Evolutionary conservation across 2,113 vertebrate species (phyloP).

Genomic region (Colius striatus): DNA sequence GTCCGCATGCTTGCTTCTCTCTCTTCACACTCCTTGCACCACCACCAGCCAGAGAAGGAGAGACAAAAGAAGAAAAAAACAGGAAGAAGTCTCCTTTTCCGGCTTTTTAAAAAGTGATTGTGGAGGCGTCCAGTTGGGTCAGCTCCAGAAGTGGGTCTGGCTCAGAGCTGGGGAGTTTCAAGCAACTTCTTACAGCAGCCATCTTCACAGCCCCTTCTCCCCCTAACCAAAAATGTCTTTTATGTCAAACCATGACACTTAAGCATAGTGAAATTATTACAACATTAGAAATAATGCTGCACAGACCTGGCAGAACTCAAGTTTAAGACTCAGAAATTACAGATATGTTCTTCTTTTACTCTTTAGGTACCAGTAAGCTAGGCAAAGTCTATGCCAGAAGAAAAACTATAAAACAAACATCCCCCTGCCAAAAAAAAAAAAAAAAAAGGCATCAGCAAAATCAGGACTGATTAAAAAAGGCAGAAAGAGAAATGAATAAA

Average conservation of each 20-base stretch:
- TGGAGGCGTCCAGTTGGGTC: too few species aligned
- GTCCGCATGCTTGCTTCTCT: too few species aligned
- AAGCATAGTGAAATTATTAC: conserved; percentile 26
- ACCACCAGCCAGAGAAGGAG: too few species aligned
- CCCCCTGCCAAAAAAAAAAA: not conserved
- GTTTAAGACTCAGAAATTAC: conserved; percentile 18
- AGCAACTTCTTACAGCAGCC: too few species aligned
- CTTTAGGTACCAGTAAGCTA: not conserved
- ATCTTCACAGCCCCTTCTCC: too few species aligned
- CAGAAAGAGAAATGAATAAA: not conserved
- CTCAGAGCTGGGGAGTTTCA: too few species aligned
- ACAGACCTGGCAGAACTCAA: conserved; percentile 15
- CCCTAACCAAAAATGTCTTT: too few species aligned
- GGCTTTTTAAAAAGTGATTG: too few species aligned
- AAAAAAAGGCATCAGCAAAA: not conserved
- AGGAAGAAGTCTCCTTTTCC: too few species aligned
- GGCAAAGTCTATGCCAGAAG: not conserved
- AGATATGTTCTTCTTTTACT: not conserved
- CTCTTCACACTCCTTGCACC: too few species aligned
- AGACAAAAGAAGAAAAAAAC: too few species aligned
- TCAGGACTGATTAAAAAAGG: not conserved
- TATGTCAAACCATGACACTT: not conserved
- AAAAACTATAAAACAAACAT: not conserved
- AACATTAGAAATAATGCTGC: not conserved
- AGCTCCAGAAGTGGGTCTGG: too few species aligned